Conservation (phyloP, 2,113 vertebrate species). For the Sinosuthora webbiana region DNA sequence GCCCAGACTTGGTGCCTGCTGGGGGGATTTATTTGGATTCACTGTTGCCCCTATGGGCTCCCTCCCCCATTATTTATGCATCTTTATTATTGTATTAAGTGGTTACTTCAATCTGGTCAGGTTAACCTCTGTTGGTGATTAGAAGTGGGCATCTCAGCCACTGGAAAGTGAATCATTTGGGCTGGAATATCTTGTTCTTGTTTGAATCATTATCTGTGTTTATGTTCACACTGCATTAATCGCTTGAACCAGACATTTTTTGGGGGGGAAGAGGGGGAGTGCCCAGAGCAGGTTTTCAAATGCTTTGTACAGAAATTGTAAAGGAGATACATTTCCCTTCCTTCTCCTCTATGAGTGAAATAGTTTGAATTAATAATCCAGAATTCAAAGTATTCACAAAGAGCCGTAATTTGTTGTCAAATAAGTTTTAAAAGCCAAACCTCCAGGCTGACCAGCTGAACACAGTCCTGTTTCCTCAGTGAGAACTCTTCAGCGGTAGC, state of each 20-base stretch:
- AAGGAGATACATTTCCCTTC: not conserved
- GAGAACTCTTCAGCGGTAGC: not conserved
- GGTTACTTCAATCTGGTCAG: slow-evolving; percentile 42
- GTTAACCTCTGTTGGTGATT: slow-evolving; percentile 37
- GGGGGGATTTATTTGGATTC: not conserved
- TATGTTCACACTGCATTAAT: slow-evolving; percentile 38
- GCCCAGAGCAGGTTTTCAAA: not conserved
- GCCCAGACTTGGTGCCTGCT: slow-evolving; percentile 36
- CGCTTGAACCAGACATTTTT: not conserved
- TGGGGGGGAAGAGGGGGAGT: not conserved
- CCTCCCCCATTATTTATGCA: not conserved
- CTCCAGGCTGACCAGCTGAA: not conserved
- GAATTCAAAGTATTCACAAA: not conserved
- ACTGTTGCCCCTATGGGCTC: not conserved
- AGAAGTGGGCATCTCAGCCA: not conserved
- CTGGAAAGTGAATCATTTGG: not conserved
- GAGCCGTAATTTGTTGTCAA: not conserved
- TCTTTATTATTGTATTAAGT: slow-evolving; percentile 8
- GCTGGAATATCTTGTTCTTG: slow-evolving; percentile 47
- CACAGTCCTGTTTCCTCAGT: not conserved
- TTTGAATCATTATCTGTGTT: slow-evolving; percentile 61
- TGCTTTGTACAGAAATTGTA: not conserved
- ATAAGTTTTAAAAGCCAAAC: not conserved
- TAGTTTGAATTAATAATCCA: not conserved
- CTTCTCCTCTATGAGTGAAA: not conserved